Percentiles rank a stretch among this genome's conserved stretches.
phyloP scores from a whole-genome alignment of 1,140 invertebrate species.

The Mactra quadrangularis region DNA sequence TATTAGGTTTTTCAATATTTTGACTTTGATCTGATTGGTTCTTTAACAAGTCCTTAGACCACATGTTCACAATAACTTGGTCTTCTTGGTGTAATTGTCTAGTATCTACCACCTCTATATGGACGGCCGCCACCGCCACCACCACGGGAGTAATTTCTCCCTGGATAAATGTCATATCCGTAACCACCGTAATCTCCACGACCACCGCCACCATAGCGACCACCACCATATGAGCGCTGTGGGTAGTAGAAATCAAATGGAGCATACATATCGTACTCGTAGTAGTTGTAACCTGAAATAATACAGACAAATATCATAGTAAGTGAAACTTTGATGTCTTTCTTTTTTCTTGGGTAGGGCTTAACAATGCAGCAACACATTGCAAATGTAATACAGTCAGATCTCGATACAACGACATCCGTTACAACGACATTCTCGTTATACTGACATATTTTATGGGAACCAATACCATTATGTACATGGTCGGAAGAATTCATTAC shows the following conservation, averaged over 20 bases:
- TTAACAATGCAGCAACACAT: too few species aligned
- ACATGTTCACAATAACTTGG: constrained; percentile 48
- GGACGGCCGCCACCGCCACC: constrained; percentile 38
- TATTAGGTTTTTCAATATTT: constrained; percentile 35
- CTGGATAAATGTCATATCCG: constrained; percentile 24
- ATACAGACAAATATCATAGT: not conserved
- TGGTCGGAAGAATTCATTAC: too few species aligned
- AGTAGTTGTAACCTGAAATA: constrained; percentile 25
- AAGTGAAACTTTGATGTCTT: too few species aligned
- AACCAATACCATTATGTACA: too few species aligned
- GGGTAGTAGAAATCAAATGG: constrained; percentile 39
- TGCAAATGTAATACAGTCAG: too few species aligned
- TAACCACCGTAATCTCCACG: constrained; percentile 57
- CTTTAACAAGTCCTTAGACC: constrained; percentile 20
- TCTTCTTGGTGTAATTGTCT: not conserved
- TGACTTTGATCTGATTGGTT: constrained; percentile 28
- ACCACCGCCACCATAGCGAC: constrained; percentile 83
- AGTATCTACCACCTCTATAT: constrained; percentile 52
- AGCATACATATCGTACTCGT: constrained; percentile 46
- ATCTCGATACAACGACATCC: too few species aligned
- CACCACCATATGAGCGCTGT: not conserved
- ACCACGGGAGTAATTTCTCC: constrained; percentile 29
- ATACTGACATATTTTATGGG: too few species aligned
- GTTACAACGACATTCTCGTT: too few species aligned
- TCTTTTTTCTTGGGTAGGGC: too few species aligned